Percentiles rank a stretch among this genome's conserved stretches.
These are phyloP conservation scores for Sminthurinus aureus DNA, from an alignment of 2,888 invertebrate genomes.

Conservation along the genomic window DNA sequence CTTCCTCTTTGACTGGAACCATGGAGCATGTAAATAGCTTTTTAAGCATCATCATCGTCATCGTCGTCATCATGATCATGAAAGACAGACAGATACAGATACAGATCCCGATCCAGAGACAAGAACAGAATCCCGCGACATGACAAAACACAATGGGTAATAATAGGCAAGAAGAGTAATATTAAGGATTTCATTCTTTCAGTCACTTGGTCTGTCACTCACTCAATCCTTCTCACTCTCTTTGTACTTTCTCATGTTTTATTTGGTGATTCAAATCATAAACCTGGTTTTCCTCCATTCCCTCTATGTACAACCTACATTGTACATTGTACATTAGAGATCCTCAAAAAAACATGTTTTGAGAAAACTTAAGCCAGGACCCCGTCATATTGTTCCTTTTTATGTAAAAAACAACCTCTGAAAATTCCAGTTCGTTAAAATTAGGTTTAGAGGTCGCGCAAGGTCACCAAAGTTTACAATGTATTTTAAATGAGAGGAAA, in stretches of 20 bases:
- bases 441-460: no score
- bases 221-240: background rate
- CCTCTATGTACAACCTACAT: background rate
- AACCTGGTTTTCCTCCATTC: background rate
- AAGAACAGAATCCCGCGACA: constrained; percentile 21
- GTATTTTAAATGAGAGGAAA: no score
- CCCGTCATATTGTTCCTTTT: no score
- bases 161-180: background rate
- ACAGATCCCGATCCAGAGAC: background rate
- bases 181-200: constrained; percentile 6
- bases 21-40: constrained; percentile 10
- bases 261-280: background rate
- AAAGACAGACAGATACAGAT: background rate
- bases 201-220: background rate
- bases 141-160: constrained; percentile 31
- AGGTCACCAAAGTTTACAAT: no score
- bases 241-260: background rate
- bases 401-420: no score
- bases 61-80: background rate
- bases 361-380: no score
- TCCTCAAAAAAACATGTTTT: no score
- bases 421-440: no score
- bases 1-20: background rate
- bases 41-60: constrained; percentile 14
- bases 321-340: background rate